Base-by-base conservation (phyloP, 1,140 invertebrate genomes). In the Trichonephila inaurata region DNA sequence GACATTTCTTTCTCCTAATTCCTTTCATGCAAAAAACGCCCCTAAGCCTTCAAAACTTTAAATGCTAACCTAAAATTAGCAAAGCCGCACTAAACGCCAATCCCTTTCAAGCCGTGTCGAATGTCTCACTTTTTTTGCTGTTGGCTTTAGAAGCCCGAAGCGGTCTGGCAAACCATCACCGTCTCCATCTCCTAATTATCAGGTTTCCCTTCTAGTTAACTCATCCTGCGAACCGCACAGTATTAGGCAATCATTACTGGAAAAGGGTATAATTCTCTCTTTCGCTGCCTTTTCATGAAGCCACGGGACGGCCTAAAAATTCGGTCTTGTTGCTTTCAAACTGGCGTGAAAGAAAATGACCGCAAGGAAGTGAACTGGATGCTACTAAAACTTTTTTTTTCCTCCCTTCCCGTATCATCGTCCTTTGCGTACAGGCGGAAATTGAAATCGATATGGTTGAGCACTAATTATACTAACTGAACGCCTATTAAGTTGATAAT, bases 181-280 rank as follows among this genome's bases (percentile, higher is more conserved):
- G 72, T 77, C 72, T 77, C 72, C 72, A 77, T 16, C 72, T 33
- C 69, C 72, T 40, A 77, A 77, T 77, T 77, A 77, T 33, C 72
- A 18, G 28, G 14, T 77, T 77, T 33, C 16, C 72, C 12, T 77
- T 40, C 72, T 19, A 77, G 72, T 77, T 77, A 77, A 77, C 72
- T 21, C 33, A 33, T 14, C 28, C 72, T 77, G 28, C 72, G 72
- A 77, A 77, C 72, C 72, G 72, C 72, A 77, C 72, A 40, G 72
- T 33, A 77, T 77, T 77, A 77, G 28, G 72, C 72, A 77, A 77
- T 28, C 28, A 77, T 77, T 77, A 77, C 72, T 24, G 24, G 24
- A 77, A 77, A 77, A 40, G 33, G 72, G 28, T 64, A 64, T 64
- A 64, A 64, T 64, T 64, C 33, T 33, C 24, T 77, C 72, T 18